Evolutionary conservation across 92 coral and sea anemone genomes (phyloP).

Genomic region (Umimayanthus kanabou): DNA sequence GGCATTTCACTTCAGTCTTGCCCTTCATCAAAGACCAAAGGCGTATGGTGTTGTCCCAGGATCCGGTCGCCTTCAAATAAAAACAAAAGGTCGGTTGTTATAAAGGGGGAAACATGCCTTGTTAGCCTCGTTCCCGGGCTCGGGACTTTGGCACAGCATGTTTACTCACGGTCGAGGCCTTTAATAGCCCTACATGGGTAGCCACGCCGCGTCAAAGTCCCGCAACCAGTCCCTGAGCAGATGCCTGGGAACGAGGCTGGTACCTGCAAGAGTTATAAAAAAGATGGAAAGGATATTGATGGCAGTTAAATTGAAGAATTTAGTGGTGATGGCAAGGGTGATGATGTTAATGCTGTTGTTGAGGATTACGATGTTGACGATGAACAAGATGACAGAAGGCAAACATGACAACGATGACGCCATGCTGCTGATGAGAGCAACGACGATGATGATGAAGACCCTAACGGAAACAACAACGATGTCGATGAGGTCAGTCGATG

Average conservation of each 20-base stretch:
- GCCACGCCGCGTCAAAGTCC: too few species aligned
- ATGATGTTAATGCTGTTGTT: background rate
- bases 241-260: background rate
- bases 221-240: too few species aligned
- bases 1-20: slow-evolving; percentile 57
- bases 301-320: background rate
- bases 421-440: background rate
- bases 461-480: background rate
- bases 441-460: background rate
- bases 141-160: too few species aligned
- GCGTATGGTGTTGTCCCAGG: slow-evolving; percentile 95
- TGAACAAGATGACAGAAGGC: background rate
- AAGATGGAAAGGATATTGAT: background rate
- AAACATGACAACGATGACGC: background rate
- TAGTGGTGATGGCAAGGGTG: background rate
- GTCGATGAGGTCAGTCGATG: background rate
- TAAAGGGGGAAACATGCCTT: background rate
- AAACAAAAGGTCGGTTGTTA: background rate
- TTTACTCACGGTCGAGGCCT: too few species aligned
- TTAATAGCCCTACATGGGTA: too few species aligned
- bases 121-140: background rate
- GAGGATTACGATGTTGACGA: background rate
- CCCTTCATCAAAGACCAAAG: slow-evolving; percentile 74
- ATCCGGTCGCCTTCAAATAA: slow-evolving; percentile 83
- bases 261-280: background rate